Evolutionary conservation across 2,797 vertebrate species (phyloP).

Genomic region (Helostoma temminkii): DNA sequence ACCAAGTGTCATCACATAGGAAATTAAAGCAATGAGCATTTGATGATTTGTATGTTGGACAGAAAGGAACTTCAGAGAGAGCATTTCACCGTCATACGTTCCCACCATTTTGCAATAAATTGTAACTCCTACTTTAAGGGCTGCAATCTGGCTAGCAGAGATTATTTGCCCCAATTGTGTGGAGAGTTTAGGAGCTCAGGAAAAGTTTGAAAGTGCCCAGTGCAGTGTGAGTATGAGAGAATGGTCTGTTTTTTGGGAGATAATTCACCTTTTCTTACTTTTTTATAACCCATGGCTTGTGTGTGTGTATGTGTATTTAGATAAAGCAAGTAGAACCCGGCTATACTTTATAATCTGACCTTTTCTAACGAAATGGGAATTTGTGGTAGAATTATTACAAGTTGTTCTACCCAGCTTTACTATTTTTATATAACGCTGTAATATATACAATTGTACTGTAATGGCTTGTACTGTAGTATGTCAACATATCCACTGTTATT

Average conservation of each 20-base stretch:
- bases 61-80: conserved; percentile 62
- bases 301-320: conserved; percentile 71
- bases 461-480: conserved; percentile 68
- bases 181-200: conserved; percentile 84
- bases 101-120: conserved; percentile 80
- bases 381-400: conserved; percentile 62
- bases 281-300: conserved; percentile 76
- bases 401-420: conserved; percentile 66
- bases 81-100: conserved; percentile 76
- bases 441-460: conserved; percentile 71
- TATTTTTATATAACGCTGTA: conserved; percentile 81
- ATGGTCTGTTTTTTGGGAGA: conserved; percentile 35
- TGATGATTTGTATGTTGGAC: conserved; percentile 60
- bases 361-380: conserved; percentile 76
- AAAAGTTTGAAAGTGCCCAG: conserved; percentile 81
- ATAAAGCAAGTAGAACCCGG: conserved; percentile 66
- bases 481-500: conserved; percentile 65
- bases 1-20: conserved; percentile 21
- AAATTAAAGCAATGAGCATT: conserved; percentile 32
- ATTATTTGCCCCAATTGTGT: conserved; percentile 78
- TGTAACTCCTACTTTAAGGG: conserved; percentile 80
- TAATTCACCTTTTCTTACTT: conserved; percentile 65
- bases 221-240: conserved; percentile 73
- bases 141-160: conserved; percentile 79
- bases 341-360: conserved; percentile 77